Conservation (phyloP, 2,797 vertebrate species). For the Argyrosomus regius region DNA sequence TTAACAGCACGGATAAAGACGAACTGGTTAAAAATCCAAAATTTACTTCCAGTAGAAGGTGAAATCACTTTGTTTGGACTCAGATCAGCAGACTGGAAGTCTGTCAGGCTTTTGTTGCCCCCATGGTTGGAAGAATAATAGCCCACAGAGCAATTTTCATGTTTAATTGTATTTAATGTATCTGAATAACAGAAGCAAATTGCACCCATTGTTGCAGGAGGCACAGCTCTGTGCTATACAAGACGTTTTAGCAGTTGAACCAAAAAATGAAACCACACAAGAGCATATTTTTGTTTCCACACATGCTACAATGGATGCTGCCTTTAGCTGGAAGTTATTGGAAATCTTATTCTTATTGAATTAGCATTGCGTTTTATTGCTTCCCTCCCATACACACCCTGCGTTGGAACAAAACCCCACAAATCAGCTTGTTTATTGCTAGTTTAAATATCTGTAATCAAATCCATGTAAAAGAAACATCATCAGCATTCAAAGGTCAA, state of each 20-base stretch:
- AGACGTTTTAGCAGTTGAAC: neutral
- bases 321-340: neutral
- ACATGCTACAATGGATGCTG: neutral
- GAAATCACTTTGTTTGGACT: neutral
- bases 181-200: neutral
- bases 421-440: too few species aligned
- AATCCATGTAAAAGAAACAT: neutral
- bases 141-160: neutral
- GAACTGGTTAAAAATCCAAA: neutral
- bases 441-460: too few species aligned
- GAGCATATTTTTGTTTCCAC: neutral
- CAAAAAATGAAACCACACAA: neutral
- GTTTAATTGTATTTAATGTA: slow-evolving; percentile 7
- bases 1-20: neutral
- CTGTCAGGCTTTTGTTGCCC: neutral
- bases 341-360: neutral
- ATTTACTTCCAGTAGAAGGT: neutral
- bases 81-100: neutral
- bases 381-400: too few species aligned
- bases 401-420: too few species aligned
- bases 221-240: neutral
- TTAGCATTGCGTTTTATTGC: neutral
- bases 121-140: neutral
- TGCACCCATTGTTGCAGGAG: too few species aligned
- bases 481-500: neutral